A percentile compares a stretch with the other conserved stretches of the same genome.
phyloP scores from a whole-genome alignment of 2,888 invertebrate genomes.

The Agapostemon virescens region DNA sequence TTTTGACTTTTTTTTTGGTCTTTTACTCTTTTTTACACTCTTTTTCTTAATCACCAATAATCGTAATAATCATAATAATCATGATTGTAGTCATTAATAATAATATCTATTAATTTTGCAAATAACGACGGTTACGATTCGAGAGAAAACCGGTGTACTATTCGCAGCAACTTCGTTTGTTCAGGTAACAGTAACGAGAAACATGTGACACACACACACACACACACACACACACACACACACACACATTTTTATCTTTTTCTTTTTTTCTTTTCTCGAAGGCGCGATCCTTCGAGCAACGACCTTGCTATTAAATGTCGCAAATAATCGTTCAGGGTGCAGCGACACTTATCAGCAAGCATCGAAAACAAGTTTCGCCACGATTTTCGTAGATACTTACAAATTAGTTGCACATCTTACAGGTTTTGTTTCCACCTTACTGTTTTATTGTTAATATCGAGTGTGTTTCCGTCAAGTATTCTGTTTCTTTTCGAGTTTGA shows the following conservation, averaged over 20 bases:
- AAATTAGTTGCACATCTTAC: constrained; percentile 19
- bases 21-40: constrained; percentile 70
- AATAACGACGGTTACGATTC: constrained; percentile 9
- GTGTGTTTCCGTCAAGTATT: constrained; percentile 34
- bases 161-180: constrained; percentile 12
- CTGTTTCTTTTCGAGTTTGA: constrained; percentile 20
- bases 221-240: background rate
- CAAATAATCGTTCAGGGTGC: background rate
- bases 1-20: constrained; percentile 69
- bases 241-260: constrained; percentile 2
- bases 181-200: constrained; percentile 14
- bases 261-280: background rate
- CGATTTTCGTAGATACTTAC: constrained; percentile 16
- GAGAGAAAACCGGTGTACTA: constrained; percentile 16
- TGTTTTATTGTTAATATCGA: constrained; percentile 8
- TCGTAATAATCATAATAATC: constrained; percentile 66
- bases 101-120: constrained; percentile 17
- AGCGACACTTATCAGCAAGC: constrained; percentile 19
- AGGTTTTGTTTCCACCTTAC: constrained; percentile 10
- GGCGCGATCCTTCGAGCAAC: background rate
- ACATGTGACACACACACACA: background rate
- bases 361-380: constrained; percentile 12
- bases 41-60: constrained; percentile 75
- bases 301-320: constrained; percentile 5
- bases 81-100: constrained; percentile 25